phyloP scores from a whole-genome alignment of 2,888 invertebrate genomes.

The Drosophila melanocephala region DNA sequence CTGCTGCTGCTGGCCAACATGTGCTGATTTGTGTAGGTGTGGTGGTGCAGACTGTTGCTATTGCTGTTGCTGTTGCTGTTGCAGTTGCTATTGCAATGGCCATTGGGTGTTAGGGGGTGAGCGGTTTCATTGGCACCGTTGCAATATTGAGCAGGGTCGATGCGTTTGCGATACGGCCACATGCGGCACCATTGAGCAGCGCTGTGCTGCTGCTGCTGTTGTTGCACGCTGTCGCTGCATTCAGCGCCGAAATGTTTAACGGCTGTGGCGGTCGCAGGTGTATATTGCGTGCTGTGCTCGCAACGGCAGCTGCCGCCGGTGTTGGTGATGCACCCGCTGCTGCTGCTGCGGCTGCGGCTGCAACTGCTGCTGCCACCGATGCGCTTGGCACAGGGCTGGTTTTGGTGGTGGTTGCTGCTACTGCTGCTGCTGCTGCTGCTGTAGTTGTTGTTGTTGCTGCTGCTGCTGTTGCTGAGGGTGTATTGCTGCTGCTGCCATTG shows the following conservation, averaged over 20 bases:
- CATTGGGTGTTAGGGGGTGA: slow-evolving; percentile 75
- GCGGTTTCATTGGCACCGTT: slow-evolving; percentile 76
- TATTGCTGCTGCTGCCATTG: slow-evolving; percentile 35
- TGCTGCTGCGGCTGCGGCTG: slow-evolving; percentile 26
- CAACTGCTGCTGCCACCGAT: slow-evolving; percentile 13
- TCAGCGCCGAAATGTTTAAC: slow-evolving; percentile 89
- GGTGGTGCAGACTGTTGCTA: slow-evolving; percentile 73
- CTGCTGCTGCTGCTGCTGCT: slow-evolving; percentile 17
- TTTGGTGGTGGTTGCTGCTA: slow-evolving; percentile 12
- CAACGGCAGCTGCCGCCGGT: slow-evolving; percentile 76
- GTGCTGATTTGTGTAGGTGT: slow-evolving; percentile 82
- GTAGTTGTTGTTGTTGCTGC: slow-evolving; percentile 44
- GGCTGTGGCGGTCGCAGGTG: slow-evolving; percentile 87
- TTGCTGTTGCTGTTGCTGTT: slow-evolving; percentile 39
- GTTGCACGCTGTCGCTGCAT: slow-evolving; percentile 55
- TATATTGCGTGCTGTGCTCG: slow-evolving; percentile 81
- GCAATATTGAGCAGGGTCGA: slow-evolving; percentile 69
- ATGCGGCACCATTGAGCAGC: slow-evolving; percentile 73
- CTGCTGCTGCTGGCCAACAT: slow-evolving; percentile 71
- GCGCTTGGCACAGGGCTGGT: slow-evolving; percentile 14
- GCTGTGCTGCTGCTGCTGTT: slow-evolving; percentile 42
- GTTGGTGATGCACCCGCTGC: slow-evolving; percentile 50
- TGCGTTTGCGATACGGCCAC: slow-evolving; percentile 83
- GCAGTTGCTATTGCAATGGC: slow-evolving; percentile 55
- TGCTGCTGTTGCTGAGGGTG: slow-evolving; percentile 48